Evolutionary conservation across 64 coral and sea anemone genomes (phyloP).

Genomic region (Stichodactyla mertensii): DNA sequence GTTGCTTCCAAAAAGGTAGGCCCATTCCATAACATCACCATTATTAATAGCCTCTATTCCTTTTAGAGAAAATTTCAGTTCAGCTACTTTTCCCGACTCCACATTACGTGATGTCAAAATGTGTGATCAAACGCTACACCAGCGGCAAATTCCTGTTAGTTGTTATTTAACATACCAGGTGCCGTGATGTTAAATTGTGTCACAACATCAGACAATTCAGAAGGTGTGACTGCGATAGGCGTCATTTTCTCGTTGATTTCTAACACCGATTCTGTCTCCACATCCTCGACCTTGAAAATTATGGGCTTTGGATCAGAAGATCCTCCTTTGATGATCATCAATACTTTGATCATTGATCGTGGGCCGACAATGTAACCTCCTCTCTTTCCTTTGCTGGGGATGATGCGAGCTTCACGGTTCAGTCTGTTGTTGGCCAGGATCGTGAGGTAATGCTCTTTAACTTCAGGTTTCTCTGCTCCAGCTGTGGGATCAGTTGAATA

Average conservation of each 20-base stretch:
- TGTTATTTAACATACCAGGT: slow-evolving; percentile 30
- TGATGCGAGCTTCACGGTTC: slow-evolving; percentile 46
- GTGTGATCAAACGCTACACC: too few species aligned
- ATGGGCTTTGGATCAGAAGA: slow-evolving; percentile 38
- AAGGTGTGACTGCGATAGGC: slow-evolving; percentile 44
- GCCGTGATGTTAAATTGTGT: slow-evolving; percentile 84
- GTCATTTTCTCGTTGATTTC: slow-evolving; percentile 61
- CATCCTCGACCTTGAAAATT: slow-evolving; percentile 60
- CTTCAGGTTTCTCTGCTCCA: neutral
- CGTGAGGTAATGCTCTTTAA: slow-evolving; percentile 58
- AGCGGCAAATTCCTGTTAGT: too few species aligned
- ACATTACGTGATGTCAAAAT: too few species aligned
- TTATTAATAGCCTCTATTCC: too few species aligned
- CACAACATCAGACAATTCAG: slow-evolving; percentile 48
- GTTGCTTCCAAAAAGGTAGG: too few species aligned
- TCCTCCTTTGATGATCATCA: slow-evolving; percentile 61
- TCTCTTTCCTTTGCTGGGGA: slow-evolving; percentile 65
- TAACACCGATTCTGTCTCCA: slow-evolving; percentile 56
- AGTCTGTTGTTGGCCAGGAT: slow-evolving; percentile 68
- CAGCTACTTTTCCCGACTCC: too few species aligned
- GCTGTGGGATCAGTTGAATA: neutral
- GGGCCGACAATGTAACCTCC: slow-evolving; percentile 51
- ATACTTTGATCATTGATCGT: slow-evolving; percentile 53
- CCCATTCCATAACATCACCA: too few species aligned
- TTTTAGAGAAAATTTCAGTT: too few species aligned